These are phyloP conservation scores for Oryctes rhinoceros DNA, from an alignment of 1,140 invertebrate genomes.

Conservation along the genomic window DNA sequence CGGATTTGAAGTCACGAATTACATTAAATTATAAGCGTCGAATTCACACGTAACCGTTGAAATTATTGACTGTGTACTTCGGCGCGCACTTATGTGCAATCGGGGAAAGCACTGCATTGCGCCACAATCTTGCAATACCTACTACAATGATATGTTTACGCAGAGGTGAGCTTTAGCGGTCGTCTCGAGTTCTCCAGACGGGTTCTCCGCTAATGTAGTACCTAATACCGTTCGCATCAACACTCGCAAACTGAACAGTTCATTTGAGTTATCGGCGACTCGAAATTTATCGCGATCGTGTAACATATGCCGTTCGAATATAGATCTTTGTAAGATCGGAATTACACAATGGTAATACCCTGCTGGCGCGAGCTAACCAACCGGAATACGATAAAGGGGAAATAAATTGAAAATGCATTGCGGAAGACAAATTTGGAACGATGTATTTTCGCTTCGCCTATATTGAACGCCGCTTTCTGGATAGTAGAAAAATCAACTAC, in stretches of 20 bases:
- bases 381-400: not conserved
- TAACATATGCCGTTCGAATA: not conserved
- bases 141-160: conserved; percentile 31
- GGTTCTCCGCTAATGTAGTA: not conserved
- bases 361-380: not conserved
- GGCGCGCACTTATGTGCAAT: conserved; percentile 28
- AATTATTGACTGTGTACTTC: conserved; percentile 29
- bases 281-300: conserved; percentile 14
- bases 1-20: not conserved
- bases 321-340: conserved; percentile 15
- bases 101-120: conserved; percentile 28
- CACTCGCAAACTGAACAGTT: conserved; percentile 25
- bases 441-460: not conserved
- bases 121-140: conserved; percentile 21
- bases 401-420: conserved; percentile 16
- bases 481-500: not conserved
- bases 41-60: conserved; percentile 21
- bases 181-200: conserved; percentile 25
- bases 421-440: conserved; percentile 9
- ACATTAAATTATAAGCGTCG: conserved; percentile 30
- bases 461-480: not conserved
- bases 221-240: conserved; percentile 1
- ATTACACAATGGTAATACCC: conserved; percentile 3
- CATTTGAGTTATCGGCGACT: not conserved
- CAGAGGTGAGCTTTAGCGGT: conserved; percentile 28